Evolutionary conservation across 2,797 vertebrate genomes (phyloP), one percentile per base, ranked within the genome.

Genomic region (Xenopus petersii): DNA sequence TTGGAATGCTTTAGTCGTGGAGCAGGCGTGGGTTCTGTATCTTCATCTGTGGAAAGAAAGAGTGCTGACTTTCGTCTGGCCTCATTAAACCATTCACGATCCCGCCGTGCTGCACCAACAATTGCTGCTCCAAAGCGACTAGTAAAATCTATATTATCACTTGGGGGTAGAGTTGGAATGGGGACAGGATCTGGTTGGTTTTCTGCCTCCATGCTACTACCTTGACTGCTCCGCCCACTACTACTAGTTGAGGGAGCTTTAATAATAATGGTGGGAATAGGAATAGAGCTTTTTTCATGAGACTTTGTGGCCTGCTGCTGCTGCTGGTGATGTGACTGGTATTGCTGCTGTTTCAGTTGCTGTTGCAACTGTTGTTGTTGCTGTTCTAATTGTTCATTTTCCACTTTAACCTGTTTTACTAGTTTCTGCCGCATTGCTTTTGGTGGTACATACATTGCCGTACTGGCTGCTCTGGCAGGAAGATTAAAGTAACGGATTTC

Each of bases 201-300:
- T 81, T 84, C 84, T 0, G 94, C 93, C 86, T 98, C 95, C 81
- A 96, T 93, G 66, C 95, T 97, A 89, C 95, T 98, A 75, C 95
- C 95, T 84, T 96, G 95, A 83, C 95, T 98, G 87, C 95, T 97
- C 78, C 94, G 93, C 55, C 95, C 95, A 72, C 95, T 96, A 87
- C 95, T 98, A 86, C 95, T 97, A 81, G 95, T 98, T 60, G 95
- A 98, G 17, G 95, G 95, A 0, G 95, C 95, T 82, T 97, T 97
- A 71, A 97, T 94, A 11, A 97, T 96, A 60, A 97, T 97, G 81
- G 95, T 97, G 79, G 95, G 95, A 73, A 97, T 96, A 30, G 95
- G 90, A 79, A 96, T 96, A 80, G 95, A 96, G 81, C 93, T 97
- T 83, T 96, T 96, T 80, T 96, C 95, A 21, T 93, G 70, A 0